Evolutionary conservation across 2,113 vertebrate species (phyloP), one percentile per base, ranked within the genome.

Genomic region (Nipponia nippon): DNA sequence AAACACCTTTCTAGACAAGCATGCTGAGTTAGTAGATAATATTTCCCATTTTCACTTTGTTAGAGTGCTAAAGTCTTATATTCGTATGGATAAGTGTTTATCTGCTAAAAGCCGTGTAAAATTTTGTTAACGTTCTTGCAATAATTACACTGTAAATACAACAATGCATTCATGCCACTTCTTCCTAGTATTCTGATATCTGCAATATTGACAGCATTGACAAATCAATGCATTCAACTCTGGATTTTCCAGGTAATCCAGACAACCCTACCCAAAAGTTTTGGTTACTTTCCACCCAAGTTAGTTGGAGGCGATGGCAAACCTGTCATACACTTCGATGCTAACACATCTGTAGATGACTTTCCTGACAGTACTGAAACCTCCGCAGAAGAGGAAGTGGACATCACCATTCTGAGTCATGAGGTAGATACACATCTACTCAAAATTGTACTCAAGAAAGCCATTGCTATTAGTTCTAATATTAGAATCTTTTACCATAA

Each of bases 331-430:
- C 84, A 97, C 12, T 95, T 97, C 25, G 93, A 97, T 96, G 91
- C 97, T 2, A 97, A 95, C 40, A 30, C 96, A 36, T 96, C 98
- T 59, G 92, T 97, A 75, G 96, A 96, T 30, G 87, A 98, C 23
- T 87, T 96, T 40, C 92, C 98, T 19, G 98, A 97, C 19, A 97
- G 98, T 19, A 95, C 78, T 38, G 89, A 95, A 70, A 98, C 84
- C 97, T 92, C 93, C 6, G 90, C 98, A 18, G 98, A 99, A 56
- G 98, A 99, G 9, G 99, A 99, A 77, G 98, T 98, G 11, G 98
- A 99, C 78, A 97, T 99, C 94, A 98, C 98, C 46, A 92, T 99
- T 94, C 91, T 99, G 94, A 98, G 98, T 61, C 98, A 99, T 87
- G 98, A 98, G 96, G 99, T 99, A 98, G 46, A n/a, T 47, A 14